Evolutionary conservation across 2,888 invertebrate genomes (phyloP).

Genomic region (Callosobruchus maculatus): DNA sequence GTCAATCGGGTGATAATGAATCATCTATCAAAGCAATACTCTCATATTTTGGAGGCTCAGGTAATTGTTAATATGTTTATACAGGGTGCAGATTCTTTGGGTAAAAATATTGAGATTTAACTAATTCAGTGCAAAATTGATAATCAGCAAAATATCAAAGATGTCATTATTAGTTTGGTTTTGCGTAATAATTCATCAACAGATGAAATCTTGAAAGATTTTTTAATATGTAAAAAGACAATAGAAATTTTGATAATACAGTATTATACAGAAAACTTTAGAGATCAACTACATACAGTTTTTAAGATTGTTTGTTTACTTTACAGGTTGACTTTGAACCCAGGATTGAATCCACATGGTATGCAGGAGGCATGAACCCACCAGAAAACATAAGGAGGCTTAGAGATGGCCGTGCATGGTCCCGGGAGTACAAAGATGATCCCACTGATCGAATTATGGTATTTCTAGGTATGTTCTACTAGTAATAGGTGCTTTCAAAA

Average conservation of each 20-base stretch:
- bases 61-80: slow-evolving; percentile 39
- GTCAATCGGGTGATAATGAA: slow-evolving; percentile 67
- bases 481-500: no score
- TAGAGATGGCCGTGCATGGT: slow-evolving; percentile 37
- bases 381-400: slow-evolving; percentile 49
- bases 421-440: slow-evolving; percentile 52
- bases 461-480: slow-evolving; percentile 46
- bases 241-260: no score
- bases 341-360: slow-evolving; percentile 84
- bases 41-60: slow-evolving; percentile 62
- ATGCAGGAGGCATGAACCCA: slow-evolving; percentile 67
- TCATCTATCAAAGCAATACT: slow-evolving; percentile 55
- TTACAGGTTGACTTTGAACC: slow-evolving; percentile 70
- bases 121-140: no score
- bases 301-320: slow-evolving; percentile 20
- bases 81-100: no score
- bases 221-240: no score
- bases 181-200: no score
- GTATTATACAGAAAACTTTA: no score
- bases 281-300: not conserved
- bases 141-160: no score
- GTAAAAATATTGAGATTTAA: no score
- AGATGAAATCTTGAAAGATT: no score
- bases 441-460: slow-evolving; percentile 65
- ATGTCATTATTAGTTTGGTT: no score